phyloP scores from a whole-genome alignment of 2,888 invertebrate genomes.

The Drosophila mayaguana region DNA sequence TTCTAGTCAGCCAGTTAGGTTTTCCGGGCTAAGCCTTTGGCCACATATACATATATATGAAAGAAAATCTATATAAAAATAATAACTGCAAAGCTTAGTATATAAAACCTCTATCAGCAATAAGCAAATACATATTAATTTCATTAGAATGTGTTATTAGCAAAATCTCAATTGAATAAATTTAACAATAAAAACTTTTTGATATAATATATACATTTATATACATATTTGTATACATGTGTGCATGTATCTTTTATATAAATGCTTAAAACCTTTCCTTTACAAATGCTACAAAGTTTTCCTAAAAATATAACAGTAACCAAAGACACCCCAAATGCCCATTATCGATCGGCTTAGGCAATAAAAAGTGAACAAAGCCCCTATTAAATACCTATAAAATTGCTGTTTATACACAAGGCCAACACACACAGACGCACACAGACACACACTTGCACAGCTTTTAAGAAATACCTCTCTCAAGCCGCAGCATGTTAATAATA shows the following conservation, averaged over 20 bases:
- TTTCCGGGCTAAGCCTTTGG: no score
- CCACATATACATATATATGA: no score
- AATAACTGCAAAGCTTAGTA: no score
- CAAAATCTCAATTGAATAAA: no score
- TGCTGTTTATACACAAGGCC: background rate
- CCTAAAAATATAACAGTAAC: background rate
- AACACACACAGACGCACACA: background rate
- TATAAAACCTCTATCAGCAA: no score
- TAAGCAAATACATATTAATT: background rate
- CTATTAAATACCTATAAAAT: constrained; percentile 8
- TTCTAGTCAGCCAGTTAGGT: no score
- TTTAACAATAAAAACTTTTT: no score
- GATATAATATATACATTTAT: no score
- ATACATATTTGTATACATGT: background rate
- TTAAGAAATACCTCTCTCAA: constrained; percentile 1
- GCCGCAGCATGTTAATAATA: constrained; percentile 12
- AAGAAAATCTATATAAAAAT: no score
- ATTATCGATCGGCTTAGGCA: background rate
- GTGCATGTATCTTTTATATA: background rate
- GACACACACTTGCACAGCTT: background rate
- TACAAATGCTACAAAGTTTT: background rate
- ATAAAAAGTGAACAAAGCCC: background rate
- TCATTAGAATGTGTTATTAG: no score
- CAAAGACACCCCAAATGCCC: background rate
- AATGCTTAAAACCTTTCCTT: background rate